These are phyloP conservation scores for Brachystomella parvula DNA, from an alignment of 1,140 invertebrate species.

Conservation along the genomic window DNA sequence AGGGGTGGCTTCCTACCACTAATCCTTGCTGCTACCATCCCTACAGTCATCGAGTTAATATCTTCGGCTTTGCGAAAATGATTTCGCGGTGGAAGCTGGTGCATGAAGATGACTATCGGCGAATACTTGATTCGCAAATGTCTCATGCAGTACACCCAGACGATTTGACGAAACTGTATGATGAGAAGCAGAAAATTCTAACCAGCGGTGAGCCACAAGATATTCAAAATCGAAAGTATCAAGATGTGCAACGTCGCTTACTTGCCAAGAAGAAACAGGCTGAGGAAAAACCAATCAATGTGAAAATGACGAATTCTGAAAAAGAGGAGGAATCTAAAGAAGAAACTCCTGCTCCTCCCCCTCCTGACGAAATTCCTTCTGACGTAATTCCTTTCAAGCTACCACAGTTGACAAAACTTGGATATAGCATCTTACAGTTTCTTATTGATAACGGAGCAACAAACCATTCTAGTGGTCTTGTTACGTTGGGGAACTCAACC, in stretches of 20 bases:
- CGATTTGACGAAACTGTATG: not conserved
- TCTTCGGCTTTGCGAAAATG: not conserved
- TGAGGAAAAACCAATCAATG: not conserved
- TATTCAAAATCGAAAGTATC: not conserved
- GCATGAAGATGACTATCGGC: not conserved
- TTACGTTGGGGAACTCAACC: not conserved
- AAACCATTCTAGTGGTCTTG: not conserved
- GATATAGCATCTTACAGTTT: not conserved
- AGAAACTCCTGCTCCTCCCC: not conserved
- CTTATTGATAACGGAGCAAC: not conserved
- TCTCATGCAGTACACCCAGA: not conserved
- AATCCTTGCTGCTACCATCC: not conserved
- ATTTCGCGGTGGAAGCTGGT: not conserved
- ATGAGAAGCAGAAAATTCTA: not conserved
- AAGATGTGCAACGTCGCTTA: not conserved
- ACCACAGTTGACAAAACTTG: not conserved
- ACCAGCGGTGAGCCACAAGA: not conserved
- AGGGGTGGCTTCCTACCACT: not conserved
- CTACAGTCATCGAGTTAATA: not conserved
- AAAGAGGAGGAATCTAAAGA: too few relatives aligned
- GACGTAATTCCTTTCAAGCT: not conserved
- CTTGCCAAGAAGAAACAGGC: not conserved
- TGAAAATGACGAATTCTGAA: not conserved
- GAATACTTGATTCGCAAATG: not conserved
- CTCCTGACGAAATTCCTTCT: not conserved